Conservation (phyloP, 2,888 invertebrate genomes). For the Gisinianus flammeolus region DNA sequence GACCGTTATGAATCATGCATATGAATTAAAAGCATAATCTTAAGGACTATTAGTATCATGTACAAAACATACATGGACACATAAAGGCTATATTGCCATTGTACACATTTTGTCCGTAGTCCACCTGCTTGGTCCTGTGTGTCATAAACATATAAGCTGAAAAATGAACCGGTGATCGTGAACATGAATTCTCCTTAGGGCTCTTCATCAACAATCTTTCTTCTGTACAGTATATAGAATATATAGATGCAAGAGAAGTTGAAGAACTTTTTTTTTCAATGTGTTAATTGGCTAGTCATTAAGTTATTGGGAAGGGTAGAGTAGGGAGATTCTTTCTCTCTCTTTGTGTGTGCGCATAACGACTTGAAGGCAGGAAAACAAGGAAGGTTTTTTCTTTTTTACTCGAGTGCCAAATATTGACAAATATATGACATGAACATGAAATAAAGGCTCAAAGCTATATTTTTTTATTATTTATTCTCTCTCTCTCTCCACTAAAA, state of each 20-base stretch:
- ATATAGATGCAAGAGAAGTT: not conserved
- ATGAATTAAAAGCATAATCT: slow-evolving; percentile 9
- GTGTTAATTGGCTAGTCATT: slow-evolving; percentile 30
- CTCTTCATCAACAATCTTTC: slow-evolving; percentile 7
- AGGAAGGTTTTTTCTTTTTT: not conserved
- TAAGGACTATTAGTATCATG: not conserved
- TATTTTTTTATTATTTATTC: slow-evolving; percentile 2
- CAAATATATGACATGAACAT: slow-evolving; percentile 20
- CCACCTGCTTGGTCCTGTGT: not conserved
- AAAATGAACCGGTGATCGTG: slow-evolving; percentile 29
- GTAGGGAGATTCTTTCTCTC: not conserved
- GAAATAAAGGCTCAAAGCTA: slow-evolving; percentile 16
- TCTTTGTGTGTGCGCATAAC: not conserved
- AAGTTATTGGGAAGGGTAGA: slow-evolving; percentile 20
- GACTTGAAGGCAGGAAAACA: slow-evolving; percentile 11
- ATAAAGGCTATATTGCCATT: no score
- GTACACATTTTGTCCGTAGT: not conserved
- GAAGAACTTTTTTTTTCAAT: slow-evolving; percentile 3
- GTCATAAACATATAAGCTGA: not conserved
- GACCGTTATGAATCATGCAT: slow-evolving; percentile 30
- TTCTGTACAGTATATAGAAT: not conserved
- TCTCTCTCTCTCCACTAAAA: not conserved
- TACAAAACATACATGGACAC: not conserved
- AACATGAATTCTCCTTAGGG: slow-evolving; percentile 29
- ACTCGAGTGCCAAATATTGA: slow-evolving; percentile 29